phyloP scores from a whole-genome alignment of 2,888 invertebrate genomes.

The Polymixis flavicincta region DNA sequence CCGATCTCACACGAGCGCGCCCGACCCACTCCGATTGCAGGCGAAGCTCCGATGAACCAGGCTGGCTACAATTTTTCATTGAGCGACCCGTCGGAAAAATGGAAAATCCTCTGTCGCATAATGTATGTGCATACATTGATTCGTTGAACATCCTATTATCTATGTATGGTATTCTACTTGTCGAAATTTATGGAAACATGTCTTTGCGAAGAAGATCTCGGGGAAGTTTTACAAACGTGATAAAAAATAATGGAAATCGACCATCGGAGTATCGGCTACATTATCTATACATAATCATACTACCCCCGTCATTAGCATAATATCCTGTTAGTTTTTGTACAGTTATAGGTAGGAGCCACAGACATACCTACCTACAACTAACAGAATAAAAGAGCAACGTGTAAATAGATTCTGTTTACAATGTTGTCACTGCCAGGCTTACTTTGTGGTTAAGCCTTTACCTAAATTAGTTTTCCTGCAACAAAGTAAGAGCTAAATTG shows the following conservation, averaged over 20 bases:
- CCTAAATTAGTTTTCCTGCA: background rate
- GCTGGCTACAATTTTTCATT: conserved; percentile 58
- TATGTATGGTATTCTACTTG: conserved; percentile 59
- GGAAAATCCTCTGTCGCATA: conserved; percentile 52
- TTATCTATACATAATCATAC: background rate
- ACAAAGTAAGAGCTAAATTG: background rate
- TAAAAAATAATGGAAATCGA: conserved; percentile 39
- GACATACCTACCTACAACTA: background rate
- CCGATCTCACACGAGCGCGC: conserved; percentile 71
- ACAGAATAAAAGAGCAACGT: background rate
- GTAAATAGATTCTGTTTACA: background rate
- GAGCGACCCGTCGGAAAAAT: conserved; percentile 53
- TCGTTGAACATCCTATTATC: conserved; percentile 24
- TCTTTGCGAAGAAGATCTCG: conserved; percentile 40
- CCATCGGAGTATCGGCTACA: conserved; percentile 9
- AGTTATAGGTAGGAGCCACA: background rate
- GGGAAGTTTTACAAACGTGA: conserved; percentile 31
- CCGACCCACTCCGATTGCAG: conserved; percentile 61
- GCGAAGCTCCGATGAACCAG: conserved; percentile 35
- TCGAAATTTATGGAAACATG: conserved; percentile 45
- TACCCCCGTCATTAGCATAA: conserved; percentile 37
- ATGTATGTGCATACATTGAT: conserved; percentile 39
- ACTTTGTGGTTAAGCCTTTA: background rate
- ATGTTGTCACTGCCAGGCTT: background rate
- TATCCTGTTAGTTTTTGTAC: conserved; percentile 39